Conservation (phyloP, 2,888 invertebrate genomes). For the Sylvicola cinctus region DNA sequence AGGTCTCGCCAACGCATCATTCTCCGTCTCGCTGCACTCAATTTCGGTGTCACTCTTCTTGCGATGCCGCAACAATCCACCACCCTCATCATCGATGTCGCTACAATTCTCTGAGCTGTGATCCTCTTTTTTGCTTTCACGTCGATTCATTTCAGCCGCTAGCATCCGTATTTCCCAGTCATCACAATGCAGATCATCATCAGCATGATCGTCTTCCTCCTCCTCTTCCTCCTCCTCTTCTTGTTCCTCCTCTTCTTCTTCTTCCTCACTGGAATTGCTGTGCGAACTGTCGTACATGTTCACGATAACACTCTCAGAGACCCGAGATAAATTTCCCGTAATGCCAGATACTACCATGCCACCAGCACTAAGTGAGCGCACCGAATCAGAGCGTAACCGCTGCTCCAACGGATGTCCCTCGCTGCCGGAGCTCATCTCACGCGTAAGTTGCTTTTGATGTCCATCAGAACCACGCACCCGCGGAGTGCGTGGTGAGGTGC, state of each 20-base stretch:
- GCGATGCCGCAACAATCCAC: conserved; percentile 12
- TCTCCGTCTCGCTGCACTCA: conserved; percentile 20
- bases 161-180: conserved; percentile 66
- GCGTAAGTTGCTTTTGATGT: conserved; percentile 25
- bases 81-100: conserved; percentile 5
- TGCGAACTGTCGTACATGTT: conserved; percentile 21
- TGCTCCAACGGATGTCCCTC: conserved; percentile 32
- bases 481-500: conserved; percentile 19
- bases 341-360: conserved; percentile 17
- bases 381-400: not conserved
- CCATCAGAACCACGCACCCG: conserved; percentile 10
- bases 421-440: conserved; percentile 51
- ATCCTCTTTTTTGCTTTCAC: conserved; percentile 24
- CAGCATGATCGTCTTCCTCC: conserved; percentile 10
- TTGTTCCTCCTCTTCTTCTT: conserved; percentile 12
- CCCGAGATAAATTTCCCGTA: conserved; percentile 26
- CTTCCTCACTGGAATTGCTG: conserved; percentile 15
- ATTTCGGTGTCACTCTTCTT: conserved; percentile 22
- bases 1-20: conserved; percentile 14
- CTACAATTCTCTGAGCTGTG: conserved; percentile 17
- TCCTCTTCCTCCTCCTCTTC: conserved; percentile 8
- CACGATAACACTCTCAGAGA: conserved; percentile 23
- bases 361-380: not conserved
- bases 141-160: conserved; percentile 46
- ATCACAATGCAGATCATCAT: conserved; percentile 22